These are phyloP conservation scores for Dascyllus trimaculatus DNA, from an alignment of 2,113 vertebrate species.

Conservation along the genomic window DNA sequence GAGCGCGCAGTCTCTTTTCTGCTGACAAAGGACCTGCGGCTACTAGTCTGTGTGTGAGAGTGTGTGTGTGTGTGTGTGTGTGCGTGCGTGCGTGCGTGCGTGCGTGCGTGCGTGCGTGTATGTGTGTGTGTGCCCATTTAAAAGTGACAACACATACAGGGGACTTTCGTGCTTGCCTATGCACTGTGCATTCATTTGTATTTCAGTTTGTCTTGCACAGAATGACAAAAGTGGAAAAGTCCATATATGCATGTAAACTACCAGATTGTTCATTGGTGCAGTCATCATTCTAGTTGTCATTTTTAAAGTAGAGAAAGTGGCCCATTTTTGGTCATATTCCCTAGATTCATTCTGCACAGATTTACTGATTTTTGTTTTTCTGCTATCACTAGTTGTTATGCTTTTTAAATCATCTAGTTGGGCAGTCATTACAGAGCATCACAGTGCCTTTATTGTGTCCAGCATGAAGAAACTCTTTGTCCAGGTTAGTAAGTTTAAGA, in stretches of 20 bases:
- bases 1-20: conserved; percentile 68
- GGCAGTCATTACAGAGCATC: not conserved
- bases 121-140: not conserved
- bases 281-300: not conserved
- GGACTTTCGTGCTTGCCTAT: conserved; percentile 24
- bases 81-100: not conserved
- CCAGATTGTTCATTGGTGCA: too few species aligned
- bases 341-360: not conserved
- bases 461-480: not conserved
- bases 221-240: not conserved
- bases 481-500: not conserved
- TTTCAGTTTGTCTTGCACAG: not conserved
- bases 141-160: conserved; percentile 28
- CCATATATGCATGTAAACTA: not conserved
- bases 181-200: not conserved
- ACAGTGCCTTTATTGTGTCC: conserved; percentile 26
- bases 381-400: not conserved
- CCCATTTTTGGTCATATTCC: not conserved
- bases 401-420: too few species aligned
- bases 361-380: not conserved
- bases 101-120: not conserved
- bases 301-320: not conserved
- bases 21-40: conserved; percentile 68
- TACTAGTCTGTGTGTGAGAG: conserved; percentile 31
- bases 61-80: conserved; percentile 20